Evolutionary conservation across 2,888 invertebrate species (phyloP), one percentile per base, ranked within the genome.

Genomic region (Rosalia funebris): DNA sequence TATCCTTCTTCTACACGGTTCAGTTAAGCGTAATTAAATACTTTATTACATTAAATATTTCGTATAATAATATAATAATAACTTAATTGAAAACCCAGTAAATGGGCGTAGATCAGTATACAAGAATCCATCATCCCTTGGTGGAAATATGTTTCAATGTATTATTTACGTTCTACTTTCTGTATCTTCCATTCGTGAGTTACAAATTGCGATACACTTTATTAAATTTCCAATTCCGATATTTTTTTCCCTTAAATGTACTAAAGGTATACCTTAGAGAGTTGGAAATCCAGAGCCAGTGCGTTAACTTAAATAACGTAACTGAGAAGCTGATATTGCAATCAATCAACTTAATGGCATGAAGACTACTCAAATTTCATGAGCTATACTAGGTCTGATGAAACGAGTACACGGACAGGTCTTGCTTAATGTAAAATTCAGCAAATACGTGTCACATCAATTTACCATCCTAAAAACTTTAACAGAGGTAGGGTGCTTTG

Each of bases 311-410:
- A 46, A 46, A 31, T 46, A 39, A 50, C 14, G 50, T 25, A 50
- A 25, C 39, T 50, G 50, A 25, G 39, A 50, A 20, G 15, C 39
- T 41, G 39, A 15, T 39, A 50, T 50, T 25, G 25, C 50, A 39
- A 52, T 52, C 46, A 52, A 58, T 59, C 59, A 59, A 34, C 25
- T 39, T 59, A 53, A 59, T 59, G 36, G 53, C 53, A 32, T 34
- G 52, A 54, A 34, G 16, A 32, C 46, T 47, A 54, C 47, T 59
- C 59, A 54, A 58, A 48, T 59, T 59, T 59, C 48, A 47, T 47
- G 47, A 34, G 41, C 32, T 46, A 46, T 57, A 31, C 39, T 39
- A 11, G 36, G 31, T 37, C 17, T 19, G 50, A 41, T 39, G 25
- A 50, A 50, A 37, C 20, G 50, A 14, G 16, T 39, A 14, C 37